Conservation (phyloP, 2,888 invertebrate species). For the Drosophila barbarae region DNA sequence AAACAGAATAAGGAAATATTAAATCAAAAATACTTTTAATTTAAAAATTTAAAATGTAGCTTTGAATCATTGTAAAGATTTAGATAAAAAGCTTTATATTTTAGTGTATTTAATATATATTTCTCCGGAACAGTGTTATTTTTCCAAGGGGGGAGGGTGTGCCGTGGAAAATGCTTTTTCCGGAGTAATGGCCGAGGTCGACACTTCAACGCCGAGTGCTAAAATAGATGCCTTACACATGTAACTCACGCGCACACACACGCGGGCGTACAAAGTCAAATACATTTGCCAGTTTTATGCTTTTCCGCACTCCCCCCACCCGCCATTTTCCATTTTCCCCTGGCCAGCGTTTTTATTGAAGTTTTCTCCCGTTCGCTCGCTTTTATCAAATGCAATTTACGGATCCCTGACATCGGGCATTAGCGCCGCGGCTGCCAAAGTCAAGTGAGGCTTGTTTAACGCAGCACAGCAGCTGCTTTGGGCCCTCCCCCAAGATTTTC, state of each 20-base stretch:
- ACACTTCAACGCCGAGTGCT: conserved; percentile 33
- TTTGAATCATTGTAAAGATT: background rate
- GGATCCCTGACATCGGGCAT: conserved; percentile 37
- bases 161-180: conserved; percentile 7
- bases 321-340: conserved; percentile 11
- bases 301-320: background rate
- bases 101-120: background rate
- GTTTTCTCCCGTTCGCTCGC: conserved; percentile 23
- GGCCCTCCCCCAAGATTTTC: background rate
- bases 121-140: background rate
- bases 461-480: conserved; percentile 22
- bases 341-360: conserved; percentile 44
- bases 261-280: conserved; percentile 18
- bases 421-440: conserved; percentile 33
- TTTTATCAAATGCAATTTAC: conserved; percentile 53
- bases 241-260: conserved; percentile 20
- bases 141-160: conserved; percentile 14
- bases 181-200: conserved; percentile 16
- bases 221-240: conserved; percentile 43
- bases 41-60: too few relatives aligned
- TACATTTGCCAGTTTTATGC: conserved; percentile 47
- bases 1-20: background rate
- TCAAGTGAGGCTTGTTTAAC: conserved; percentile 17
- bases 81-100: background rate
- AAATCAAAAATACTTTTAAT: background rate